Evolutionary conservation across 2,797 vertebrate genomes (phyloP).

Genomic region (Fratercula arctica): DNA sequence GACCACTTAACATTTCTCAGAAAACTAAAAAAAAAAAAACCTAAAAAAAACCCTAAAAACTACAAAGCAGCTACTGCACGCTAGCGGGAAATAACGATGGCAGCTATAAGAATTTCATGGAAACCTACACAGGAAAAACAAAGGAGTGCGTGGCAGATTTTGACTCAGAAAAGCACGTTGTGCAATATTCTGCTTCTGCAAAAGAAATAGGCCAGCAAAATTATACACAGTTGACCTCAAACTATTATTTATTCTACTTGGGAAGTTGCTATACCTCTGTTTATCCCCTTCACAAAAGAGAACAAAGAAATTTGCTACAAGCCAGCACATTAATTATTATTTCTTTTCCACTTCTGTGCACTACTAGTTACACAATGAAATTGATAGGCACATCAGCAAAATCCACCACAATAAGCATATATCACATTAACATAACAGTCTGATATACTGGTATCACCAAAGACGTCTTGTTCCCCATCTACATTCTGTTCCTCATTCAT

Average conservation of each 20-base stretch:
- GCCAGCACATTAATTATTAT: neutral
- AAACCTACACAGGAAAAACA: neutral
- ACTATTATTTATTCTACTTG: neutral
- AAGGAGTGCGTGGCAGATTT: neutral
- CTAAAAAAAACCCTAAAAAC: too few species aligned
- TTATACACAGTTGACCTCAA: neutral
- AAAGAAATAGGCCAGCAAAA: neutral
- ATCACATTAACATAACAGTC: neutral
- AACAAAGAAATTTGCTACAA: neutral
- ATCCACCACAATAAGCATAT: neutral
- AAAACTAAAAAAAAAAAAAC: neutral
- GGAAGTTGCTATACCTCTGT: neutral
- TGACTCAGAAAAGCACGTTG: neutral
- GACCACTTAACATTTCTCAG: neutral
- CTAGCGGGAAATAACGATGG: neutral
- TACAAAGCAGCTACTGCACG: neutral
- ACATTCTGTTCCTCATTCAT: neutral
- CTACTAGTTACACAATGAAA: neutral
- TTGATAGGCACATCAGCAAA: neutral
- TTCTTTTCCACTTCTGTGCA: neutral
- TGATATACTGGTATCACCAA: neutral
- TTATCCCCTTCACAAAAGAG: neutral
- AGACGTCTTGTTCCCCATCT: neutral
- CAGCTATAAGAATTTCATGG: neutral
- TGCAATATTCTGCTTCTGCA: neutral